Evolutionary conservation across 1,140 invertebrate genomes (phyloP), one percentile per base, ranked within the genome.

Genomic region (Drosophila ercepeae): DNA sequence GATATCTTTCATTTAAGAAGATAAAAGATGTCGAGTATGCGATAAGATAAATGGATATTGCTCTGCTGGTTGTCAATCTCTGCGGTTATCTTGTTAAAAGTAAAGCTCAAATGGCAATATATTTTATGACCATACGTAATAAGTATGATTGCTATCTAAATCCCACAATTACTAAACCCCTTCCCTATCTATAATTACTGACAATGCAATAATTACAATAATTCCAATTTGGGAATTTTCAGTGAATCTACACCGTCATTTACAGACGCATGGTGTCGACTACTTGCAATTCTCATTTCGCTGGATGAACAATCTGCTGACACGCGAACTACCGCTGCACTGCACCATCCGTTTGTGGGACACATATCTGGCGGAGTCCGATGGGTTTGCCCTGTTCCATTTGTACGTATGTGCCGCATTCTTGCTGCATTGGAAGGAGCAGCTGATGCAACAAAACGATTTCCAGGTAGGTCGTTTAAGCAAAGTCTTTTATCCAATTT

Each of bases 221-320:
- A 34, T 7, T 51, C 42, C 11, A 8, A 18, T 54, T 21, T n/a
- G n/a, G n/a, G n/a, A 1, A 8, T 45, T 46, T 57, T 13, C 81
- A 96, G 96, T 94, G 32, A 95, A 94, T 6, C 93, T 99, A 11
- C 97, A 99, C 92, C 94, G 96, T 82, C 99, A 99, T 92, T 93
- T 99, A 53, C 96, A 97, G 92, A 93, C 94, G 18, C 97, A 99
- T 90, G 96, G 96, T 57, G 97, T 99, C 23, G 98, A 99, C 93
- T 99, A 99, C 93, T 93, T 99, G 19, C 99, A 99, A 93, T 99
- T 99, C 93, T 98, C 99, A 4, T 99, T 99, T 92, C 95, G 99
- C n/a, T 99, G 99, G 99, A 99, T 99, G 97, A 99, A 99, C 92
- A 99, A 99, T 93, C 93, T 99, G 49, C 93, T 99, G 63, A 99